Evolutionary conservation across 1,140 invertebrate genomes (phyloP).

Genomic region (Nomia melanderi): DNA sequence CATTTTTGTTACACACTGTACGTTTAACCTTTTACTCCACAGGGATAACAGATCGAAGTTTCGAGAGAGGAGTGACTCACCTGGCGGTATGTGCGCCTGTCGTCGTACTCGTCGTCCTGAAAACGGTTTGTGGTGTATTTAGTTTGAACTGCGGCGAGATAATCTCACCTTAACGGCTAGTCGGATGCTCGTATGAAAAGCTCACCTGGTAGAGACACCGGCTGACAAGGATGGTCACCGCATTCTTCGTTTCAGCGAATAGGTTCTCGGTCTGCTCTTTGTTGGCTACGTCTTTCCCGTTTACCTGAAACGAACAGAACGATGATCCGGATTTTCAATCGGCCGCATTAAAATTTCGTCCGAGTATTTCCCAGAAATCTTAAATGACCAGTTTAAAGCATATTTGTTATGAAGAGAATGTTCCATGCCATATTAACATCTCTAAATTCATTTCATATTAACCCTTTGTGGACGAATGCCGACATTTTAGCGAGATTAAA

Average conservation of each 20-base stretch:
- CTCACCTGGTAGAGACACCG: conserved; percentile 81
- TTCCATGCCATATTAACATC: no score
- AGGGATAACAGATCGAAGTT: no score
- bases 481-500: no score
- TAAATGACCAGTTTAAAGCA: no score
- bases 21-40: no score
- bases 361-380: no score
- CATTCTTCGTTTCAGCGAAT: conserved; percentile 81
- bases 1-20: no score
- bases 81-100: conserved; percentile 59
- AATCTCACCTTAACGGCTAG: not conserved
- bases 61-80: conserved; percentile 36
- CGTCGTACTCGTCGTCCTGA: conserved; percentile 67
- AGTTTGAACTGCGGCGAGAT: not conserved
- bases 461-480: no score
- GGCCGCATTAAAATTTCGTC: no score
- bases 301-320: conserved; percentile 74
- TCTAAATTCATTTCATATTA: no score
- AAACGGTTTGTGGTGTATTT: conserved; percentile 7
- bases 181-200: conserved; percentile 8
- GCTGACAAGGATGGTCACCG: conserved; percentile 83
- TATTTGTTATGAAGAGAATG: no score
- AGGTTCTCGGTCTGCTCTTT: conserved; percentile 82
- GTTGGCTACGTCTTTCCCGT: conserved; percentile 82
- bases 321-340: not conserved